phyloP scores from a whole-genome alignment of 1,140 invertebrate species.

The Metopolophium dirhodum region DNA sequence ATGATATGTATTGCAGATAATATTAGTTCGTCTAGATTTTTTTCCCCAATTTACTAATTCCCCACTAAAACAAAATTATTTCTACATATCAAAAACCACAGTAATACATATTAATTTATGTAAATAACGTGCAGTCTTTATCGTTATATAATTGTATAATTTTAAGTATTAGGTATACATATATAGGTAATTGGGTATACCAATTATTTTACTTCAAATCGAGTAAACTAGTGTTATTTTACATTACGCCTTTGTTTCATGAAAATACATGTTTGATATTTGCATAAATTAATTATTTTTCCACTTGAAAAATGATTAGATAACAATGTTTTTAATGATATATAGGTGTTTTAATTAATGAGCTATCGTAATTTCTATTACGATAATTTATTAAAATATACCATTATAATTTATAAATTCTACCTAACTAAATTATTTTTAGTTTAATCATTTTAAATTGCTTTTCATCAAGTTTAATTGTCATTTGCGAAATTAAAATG shows the following conservation, averaged over 20 bases:
- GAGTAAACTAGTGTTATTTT: background rate
- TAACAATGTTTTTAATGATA: background rate
- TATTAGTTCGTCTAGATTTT: background rate
- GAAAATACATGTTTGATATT: background rate
- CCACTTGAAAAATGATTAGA: background rate
- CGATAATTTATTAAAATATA: background rate
- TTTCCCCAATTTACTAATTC: background rate
- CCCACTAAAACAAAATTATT: background rate
- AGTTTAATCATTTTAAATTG: background rate
- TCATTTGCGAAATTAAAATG: background rate
- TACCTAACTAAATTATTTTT: background rate
- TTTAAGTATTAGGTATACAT: background rate
- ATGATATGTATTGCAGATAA: background rate
- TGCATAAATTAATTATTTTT: background rate
- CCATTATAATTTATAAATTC: background rate
- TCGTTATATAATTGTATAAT: background rate
- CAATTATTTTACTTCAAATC: background rate
- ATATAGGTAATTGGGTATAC: background rate
- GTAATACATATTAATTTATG: background rate
- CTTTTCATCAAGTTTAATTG: background rate
- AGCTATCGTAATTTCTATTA: background rate
- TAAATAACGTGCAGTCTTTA: background rate
- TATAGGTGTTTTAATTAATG: conserved; percentile 1
- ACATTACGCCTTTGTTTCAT: background rate
- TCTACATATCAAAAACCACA: background rate